Conservation (phyloP, 2,113 vertebrate genomes). For the Gymnogyps californianus region DNA sequence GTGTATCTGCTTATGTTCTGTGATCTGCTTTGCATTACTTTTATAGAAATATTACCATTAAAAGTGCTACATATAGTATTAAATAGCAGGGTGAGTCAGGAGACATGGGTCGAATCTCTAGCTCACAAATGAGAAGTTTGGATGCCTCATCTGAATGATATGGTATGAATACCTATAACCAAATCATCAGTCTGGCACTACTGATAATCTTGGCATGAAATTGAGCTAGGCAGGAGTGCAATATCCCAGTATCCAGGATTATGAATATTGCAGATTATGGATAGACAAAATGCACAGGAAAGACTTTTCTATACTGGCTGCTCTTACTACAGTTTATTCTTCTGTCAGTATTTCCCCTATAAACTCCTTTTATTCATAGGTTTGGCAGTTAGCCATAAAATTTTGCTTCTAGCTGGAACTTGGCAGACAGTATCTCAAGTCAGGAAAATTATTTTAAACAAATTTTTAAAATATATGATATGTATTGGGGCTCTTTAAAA, state of each 20-base stretch:
- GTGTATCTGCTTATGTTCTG: constrained; percentile 58
- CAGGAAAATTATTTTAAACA: constrained; percentile 63
- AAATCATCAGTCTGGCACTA: neutral
- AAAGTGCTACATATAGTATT: constrained; percentile 29
- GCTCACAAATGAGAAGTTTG: neutral
- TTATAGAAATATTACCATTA: constrained; percentile 50
- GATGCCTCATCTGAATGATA: neutral
- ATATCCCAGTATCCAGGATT: neutral
- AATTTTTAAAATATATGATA: constrained; percentile 7
- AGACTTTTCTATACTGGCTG: constrained; percentile 7
- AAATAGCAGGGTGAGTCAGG: constrained; percentile 35
- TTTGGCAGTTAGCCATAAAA: constrained; percentile 16
- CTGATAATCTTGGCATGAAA: neutral
- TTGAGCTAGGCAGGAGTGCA: neutral
- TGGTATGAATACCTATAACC: neutral
- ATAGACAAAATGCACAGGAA: constrained; percentile 23
- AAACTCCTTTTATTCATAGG: constrained; percentile 8
- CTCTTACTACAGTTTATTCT: constrained; percentile 24
- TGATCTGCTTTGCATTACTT: constrained; percentile 58
- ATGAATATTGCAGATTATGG: neutral
- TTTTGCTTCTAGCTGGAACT: constrained; percentile 34
- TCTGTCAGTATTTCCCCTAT: constrained; percentile 41
- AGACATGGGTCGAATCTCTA: neutral
- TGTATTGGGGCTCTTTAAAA: neutral
- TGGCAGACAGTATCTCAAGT: constrained; percentile 38